Percentiles rank a stretch among this genome's conserved stretches.
phyloP scores from a whole-genome alignment of 2,113 vertebrate species.

The Zapornia atra region DNA sequence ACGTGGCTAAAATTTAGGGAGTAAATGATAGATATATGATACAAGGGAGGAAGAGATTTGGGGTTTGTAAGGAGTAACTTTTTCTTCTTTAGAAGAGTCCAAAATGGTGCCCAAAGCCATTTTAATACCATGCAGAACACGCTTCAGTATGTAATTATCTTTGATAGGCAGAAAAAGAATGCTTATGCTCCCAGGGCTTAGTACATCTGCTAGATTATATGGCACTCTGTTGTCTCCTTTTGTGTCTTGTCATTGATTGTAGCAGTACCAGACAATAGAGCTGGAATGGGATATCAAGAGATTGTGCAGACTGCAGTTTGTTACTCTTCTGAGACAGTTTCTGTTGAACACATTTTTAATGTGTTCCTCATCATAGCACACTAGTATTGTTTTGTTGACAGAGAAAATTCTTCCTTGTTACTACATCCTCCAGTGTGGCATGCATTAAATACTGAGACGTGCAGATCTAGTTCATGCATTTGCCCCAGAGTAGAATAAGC shows the following conservation, averaged over 20 bases:
- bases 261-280: background rate
- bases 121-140: background rate
- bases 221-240: background rate
- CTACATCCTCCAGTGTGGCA: background rate
- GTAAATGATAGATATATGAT: background rate
- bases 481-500: constrained; percentile 23
- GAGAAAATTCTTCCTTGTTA: constrained; percentile 1
- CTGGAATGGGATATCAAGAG: constrained; percentile 14
- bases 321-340: background rate
- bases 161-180: constrained; percentile 27
- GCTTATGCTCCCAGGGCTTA: background rate
- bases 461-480: background rate
- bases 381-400: background rate
- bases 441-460: background rate
- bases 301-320: background rate
- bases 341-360: constrained; percentile 4
- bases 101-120: background rate
- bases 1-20: background rate
- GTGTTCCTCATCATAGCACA: background rate
- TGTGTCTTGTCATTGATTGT: background rate
- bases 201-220: constrained; percentile 28
- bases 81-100: background rate
- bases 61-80: background rate
- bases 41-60: background rate
- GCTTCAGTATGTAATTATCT: constrained; percentile 36